Percentiles rank a stretch among this genome's conserved stretches.
phyloP scores from a whole-genome alignment of 1,140 invertebrate genomes.

The Philopotamus ludificatus region DNA sequence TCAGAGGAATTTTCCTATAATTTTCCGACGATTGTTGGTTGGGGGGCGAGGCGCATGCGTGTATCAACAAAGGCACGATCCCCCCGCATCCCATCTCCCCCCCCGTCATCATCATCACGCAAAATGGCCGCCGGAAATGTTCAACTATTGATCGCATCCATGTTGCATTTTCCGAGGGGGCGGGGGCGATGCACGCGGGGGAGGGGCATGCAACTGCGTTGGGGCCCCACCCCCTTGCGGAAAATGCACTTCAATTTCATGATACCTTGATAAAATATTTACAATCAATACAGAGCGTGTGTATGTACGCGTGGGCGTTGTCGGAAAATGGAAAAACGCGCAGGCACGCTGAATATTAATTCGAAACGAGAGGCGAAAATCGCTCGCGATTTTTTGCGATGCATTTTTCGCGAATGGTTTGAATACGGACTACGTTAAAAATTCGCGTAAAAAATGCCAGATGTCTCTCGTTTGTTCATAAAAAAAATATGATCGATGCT shows the following conservation, averaged over 20 bases:
- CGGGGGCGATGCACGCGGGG: neutral
- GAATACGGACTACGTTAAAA: no score
- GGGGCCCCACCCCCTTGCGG: neutral
- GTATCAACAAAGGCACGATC: no score
- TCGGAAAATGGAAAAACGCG: no score
- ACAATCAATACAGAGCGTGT: neutral
- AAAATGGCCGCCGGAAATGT: constrained; percentile 29
- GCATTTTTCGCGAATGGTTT: no score
- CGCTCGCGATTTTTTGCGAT: no score
- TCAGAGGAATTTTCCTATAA: no score
- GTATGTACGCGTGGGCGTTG: no score
- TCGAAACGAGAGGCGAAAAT: no score
- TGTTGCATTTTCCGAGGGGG: constrained; percentile 25
- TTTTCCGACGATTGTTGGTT: no score
- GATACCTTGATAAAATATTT: neutral
- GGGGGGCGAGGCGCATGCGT: constrained; percentile 5
- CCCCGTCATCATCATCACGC: constrained; percentile 26
- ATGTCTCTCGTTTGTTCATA: no score
- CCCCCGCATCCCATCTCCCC: neutral
- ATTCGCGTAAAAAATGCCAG: no score
- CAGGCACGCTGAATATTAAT: neutral
- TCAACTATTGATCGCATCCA: constrained; percentile 29
- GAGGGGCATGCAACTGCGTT: neutral
- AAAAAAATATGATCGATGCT: no score
- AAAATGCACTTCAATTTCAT: neutral